These are phyloP conservation scores for Calidris pygmaea DNA, from an alignment of 2,113 vertebrate genomes.

Conservation along the genomic window DNA sequence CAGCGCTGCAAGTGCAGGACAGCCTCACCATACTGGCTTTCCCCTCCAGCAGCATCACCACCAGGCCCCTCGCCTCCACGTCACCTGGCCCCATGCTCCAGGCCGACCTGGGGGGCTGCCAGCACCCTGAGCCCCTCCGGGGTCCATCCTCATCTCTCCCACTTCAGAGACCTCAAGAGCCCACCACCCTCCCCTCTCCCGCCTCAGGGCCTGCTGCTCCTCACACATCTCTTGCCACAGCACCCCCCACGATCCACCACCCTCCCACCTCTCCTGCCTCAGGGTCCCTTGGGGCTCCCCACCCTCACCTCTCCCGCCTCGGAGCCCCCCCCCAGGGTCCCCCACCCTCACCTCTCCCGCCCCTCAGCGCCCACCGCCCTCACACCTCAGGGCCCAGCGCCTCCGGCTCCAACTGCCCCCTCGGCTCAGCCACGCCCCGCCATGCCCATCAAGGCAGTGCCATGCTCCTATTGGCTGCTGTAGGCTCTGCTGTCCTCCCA, in stretches of 20 bases:
- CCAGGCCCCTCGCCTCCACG: not conserved
- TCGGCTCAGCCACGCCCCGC: not conserved
- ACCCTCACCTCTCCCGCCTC: not conserved
- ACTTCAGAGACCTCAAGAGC: not conserved
- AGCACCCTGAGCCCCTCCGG: not conserved
- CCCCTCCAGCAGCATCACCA: not conserved
- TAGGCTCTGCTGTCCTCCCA: not conserved
- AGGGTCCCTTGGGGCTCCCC: no score
- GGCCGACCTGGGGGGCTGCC: fast-evolving
- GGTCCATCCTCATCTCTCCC: not conserved
- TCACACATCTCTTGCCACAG: not conserved
- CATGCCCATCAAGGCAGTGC: not conserved
- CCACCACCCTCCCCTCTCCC: not conserved
- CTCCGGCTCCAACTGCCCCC: not conserved
- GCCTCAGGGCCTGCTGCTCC: fast-evolving
- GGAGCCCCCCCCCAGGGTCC: not conserved
- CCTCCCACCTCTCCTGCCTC: not conserved
- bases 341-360: not conserved
- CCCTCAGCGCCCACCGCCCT: not conserved
- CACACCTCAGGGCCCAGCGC: not conserved
- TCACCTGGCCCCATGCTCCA: not conserved
- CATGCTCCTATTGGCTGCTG: not conserved
- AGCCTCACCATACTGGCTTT: no score
- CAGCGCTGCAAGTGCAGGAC: fast-evolving
- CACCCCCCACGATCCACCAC: not conserved